Base-by-base conservation (phyloP, 37 sponge, comb jelly and placozoan species). In the Halisarca cf. caerulea region DNA sequence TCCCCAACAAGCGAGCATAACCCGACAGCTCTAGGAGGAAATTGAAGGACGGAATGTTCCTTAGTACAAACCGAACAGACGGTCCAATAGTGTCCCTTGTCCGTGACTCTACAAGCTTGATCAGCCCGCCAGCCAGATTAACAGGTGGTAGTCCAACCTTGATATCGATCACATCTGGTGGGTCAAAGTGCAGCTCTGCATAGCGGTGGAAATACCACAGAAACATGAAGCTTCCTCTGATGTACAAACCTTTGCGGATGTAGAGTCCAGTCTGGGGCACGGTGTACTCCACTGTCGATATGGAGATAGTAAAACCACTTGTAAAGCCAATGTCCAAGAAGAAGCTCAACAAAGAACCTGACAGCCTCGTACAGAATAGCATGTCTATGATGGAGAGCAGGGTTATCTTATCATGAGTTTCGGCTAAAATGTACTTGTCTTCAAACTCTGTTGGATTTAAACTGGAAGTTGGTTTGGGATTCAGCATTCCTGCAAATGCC, bases 151-250 rank as follows among this genome's bases (percentile, higher is more conserved):
- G 60, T 23, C 38, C 51, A 2, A 34, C 86, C 21, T 23, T 21
- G 3, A 85, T 23, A 23, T 78, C 32, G 20, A 85, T 33, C 33
- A 58, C 25, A 14, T 11, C 62, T 11, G 86, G 79, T 21, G 59
- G 72, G 37, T 58, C 43, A 0, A 85, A 24, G 15, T 21, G 20
- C 21, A 85, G 18, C 24, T 85, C 86, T 24, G 24, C 44, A 18
- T 18, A 37, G n/a, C 18, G 3, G 68, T 66, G 21, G 9, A 4
- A 43, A 62, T 62, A 9, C 82, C 82, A 66, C 59, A 42, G 23
- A 82, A 61, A 24, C 37, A 64, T 85, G 54, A 78, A 58, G 8
- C 66, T 85, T 44, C 86, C 86, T 44, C 78, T 85, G 79, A 85
- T 62, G 27, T 53, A 43, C 6, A 78, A 78, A 0, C 86, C 86